phyloP scores from a whole-genome alignment of 2,797 vertebrate species.

The Apogon talboti region DNA sequence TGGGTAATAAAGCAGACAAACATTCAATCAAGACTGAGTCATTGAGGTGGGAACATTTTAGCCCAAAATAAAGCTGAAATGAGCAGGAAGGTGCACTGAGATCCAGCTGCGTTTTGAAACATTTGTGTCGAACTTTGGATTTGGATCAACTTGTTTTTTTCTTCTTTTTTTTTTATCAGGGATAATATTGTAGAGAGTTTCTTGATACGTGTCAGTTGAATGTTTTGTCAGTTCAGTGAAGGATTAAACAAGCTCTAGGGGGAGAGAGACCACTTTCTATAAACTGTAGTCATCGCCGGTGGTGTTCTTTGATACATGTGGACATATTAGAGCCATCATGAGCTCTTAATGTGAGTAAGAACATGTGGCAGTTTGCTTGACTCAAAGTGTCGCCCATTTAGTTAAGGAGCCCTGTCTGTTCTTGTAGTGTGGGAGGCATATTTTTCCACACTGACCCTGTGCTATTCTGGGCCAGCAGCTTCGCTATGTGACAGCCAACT shows the following conservation, averaged over 20 bases:
- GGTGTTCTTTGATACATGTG: conserved; percentile 13
- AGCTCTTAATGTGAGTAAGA: conserved; percentile 47
- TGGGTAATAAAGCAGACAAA: conserved; percentile 56
- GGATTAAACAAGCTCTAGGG: not conserved
- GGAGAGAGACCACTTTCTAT: not conserved
- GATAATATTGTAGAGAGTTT: not conserved
- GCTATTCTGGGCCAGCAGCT: conserved; percentile 70
- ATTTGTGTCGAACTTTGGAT: not conserved
- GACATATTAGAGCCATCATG: conserved; percentile 35
- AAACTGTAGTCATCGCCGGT: conserved; percentile 13
- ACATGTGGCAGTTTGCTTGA: conserved; percentile 48
- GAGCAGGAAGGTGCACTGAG: conserved; percentile 8
- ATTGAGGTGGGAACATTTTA: conserved; percentile 36
- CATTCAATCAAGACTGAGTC: conserved; percentile 58
- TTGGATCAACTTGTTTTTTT: too few relatives aligned
- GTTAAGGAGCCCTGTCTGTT: conserved; percentile 50
- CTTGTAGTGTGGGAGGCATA: conserved; percentile 61
- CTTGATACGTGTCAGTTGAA: not conserved
- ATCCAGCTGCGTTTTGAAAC: conserved; percentile 1
- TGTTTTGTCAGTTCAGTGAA: not conserved
- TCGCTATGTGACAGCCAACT: conserved; percentile 73
- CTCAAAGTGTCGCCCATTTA: conserved; percentile 55
- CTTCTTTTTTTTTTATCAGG: not conserved
- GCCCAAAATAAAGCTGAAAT: conserved; percentile 35
- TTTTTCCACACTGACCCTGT: conserved; percentile 65